Conservation (phyloP, 1,140 invertebrate species). For the Catajapyx aquilonaris region DNA sequence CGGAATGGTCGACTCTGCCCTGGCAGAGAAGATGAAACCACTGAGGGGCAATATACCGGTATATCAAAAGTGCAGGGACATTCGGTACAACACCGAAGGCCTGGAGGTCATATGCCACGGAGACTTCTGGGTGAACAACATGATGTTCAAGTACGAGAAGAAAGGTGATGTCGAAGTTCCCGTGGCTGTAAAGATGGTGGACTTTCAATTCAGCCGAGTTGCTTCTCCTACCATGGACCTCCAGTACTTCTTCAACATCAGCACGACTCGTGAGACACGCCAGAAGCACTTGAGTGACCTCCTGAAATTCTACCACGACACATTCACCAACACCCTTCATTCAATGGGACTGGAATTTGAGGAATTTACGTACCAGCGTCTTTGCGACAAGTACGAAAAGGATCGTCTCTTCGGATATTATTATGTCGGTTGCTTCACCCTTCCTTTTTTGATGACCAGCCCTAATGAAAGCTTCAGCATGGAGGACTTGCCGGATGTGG, state of each 20-base stretch:
- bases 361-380: conserved; percentile 5
- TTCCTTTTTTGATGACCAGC: no score
- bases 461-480: no score
- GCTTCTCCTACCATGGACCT: conserved; percentile 8
- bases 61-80: background rate
- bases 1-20: background rate
- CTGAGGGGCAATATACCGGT: background rate
- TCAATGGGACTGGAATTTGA: conserved; percentile 3
- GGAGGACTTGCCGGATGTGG: no score
- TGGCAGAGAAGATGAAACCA: conserved; percentile 4
- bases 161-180: no score
- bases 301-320: conserved; percentile 6
- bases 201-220: conserved; percentile 7
- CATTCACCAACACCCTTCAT: conserved; percentile 4
- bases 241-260: conserved; percentile 8
- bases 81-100: conserved; percentile 11
- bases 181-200: conserved; percentile 3
- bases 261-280: conserved; percentile 2
- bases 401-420: conserved; percentile 6
- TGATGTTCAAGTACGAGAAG: conserved; percentile 23
- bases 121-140: conserved; percentile 21
- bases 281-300: conserved; percentile 1
- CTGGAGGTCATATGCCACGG: conserved; percentile 20
- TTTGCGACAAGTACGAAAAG: conserved; percentile 5
- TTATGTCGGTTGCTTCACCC: conserved; percentile 1